Evolutionary conservation across 2,888 invertebrate genomes (phyloP).

Genomic region (Nesidiocoris tenuis): DNA sequence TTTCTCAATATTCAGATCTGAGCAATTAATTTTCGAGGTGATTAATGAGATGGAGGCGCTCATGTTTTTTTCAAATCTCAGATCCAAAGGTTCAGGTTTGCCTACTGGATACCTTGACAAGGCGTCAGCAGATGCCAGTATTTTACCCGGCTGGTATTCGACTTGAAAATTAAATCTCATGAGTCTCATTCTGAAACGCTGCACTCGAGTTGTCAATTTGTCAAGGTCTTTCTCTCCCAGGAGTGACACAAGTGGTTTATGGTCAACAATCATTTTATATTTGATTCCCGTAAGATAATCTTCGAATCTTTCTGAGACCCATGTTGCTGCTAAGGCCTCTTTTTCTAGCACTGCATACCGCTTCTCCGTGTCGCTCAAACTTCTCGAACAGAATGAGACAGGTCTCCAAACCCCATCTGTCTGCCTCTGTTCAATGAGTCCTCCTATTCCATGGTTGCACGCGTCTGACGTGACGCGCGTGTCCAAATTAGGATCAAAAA

Average conservation of each 20-base stretch:
- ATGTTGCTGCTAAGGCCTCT: conserved; percentile 29
- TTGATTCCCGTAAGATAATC: conserved; percentile 18
- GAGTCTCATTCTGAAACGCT: conserved; percentile 26
- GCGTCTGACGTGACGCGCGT: conserved; percentile 25
- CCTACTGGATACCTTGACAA: not conserved
- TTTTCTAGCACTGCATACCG: conserved; percentile 34
- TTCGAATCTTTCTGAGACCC: conserved; percentile 22
- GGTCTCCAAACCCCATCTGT: conserved; percentile 18
- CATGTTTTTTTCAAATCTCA: not conserved
- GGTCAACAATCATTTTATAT: conserved; percentile 27
- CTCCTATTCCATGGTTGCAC: conserved; percentile 19
- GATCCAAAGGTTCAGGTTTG: not conserved
- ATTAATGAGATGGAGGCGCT: not conserved
- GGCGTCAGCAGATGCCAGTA: conserved; percentile 12
- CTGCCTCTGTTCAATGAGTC: conserved; percentile 30
- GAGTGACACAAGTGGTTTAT: conserved; percentile 22
- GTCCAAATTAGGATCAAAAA: conserved; percentile 10
- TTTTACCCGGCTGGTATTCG: conserved; percentile 16
- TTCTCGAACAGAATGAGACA: conserved; percentile 16
- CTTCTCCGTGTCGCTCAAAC: conserved; percentile 11
- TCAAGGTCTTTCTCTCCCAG: conserved; percentile 14
- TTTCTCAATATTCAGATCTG: not conserved
- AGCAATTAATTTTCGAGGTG: not conserved
- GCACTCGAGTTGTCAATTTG: conserved; percentile 3
- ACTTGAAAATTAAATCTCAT: conserved; percentile 26